Evolutionary conservation across 2,797 vertebrate genomes (phyloP).

Genomic region (Jordanella pulchra): DNA sequence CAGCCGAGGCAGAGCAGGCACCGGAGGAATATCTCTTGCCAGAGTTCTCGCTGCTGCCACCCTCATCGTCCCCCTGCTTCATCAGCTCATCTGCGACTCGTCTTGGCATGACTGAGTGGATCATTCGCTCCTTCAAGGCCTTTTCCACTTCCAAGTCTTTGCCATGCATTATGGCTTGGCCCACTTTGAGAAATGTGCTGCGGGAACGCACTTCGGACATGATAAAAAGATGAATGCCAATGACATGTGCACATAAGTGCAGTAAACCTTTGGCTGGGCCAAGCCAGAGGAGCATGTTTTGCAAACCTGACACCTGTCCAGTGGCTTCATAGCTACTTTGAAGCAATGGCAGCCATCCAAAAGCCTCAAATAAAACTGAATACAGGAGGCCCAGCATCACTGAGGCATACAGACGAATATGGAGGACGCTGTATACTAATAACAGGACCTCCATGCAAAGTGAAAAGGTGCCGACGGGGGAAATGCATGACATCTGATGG

Average conservation of each 20-base stretch:
- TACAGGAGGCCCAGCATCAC: constrained; percentile 90
- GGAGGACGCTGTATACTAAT: constrained; percentile 94
- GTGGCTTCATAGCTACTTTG: constrained; percentile 45
- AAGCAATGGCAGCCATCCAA: constrained; percentile 85
- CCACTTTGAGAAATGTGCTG: constrained; percentile 97
- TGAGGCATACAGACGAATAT: constrained; percentile 91
- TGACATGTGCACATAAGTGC: constrained; percentile 91
- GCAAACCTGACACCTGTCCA: constrained; percentile 36
- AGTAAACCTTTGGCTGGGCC: constrained; percentile 85
- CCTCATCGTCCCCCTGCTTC: constrained; percentile 97
- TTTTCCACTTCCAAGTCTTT: constrained; percentile 98
- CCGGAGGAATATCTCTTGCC: constrained; percentile 92
- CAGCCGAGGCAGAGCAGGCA: constrained; percentile 70
- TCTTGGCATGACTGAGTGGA: constrained; percentile 97
- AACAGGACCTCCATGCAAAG: constrained; percentile 93
- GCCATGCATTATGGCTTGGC: constrained; percentile 97
- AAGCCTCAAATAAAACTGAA: constrained; percentile 90
- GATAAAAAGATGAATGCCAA: constrained; percentile 94
- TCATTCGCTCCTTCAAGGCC: constrained; percentile 97
- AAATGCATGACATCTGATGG: constrained; percentile 81
- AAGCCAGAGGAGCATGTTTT: constrained; percentile 83
- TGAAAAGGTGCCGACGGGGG: constrained; percentile 93
- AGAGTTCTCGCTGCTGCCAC: constrained; percentile 85
- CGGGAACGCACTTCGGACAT: constrained; percentile 96
- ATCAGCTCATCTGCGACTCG: constrained; percentile 93